phyloP scores from a whole-genome alignment of 1,140 invertebrate genomes.

The Caenorhabditis inopinata region DNA sequence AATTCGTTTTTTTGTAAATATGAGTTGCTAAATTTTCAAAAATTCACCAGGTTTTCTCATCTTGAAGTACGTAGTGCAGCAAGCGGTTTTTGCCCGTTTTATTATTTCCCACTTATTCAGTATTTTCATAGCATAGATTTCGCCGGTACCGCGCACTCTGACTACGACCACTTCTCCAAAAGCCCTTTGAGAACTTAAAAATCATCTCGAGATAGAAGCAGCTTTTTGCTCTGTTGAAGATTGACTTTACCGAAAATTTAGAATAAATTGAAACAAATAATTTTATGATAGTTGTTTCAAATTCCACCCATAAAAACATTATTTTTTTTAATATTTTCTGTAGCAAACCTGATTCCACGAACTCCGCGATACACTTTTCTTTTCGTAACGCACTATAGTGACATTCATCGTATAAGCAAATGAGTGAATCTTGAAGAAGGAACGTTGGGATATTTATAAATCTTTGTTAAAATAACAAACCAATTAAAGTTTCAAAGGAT shows the following conservation, averaged over 20 bases:
- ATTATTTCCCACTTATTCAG: conserved; percentile 99
- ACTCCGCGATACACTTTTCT: conserved; percentile 93
- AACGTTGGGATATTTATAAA: too few species aligned
- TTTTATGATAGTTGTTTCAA: too few species aligned
- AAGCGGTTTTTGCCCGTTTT: conserved; percentile 83
- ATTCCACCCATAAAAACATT: too few species aligned
- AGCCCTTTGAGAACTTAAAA: conserved; percentile 96
- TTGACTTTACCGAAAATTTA: conserved; percentile 82
- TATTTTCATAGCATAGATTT: conserved; percentile 88
- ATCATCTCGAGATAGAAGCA: conserved; percentile 87
- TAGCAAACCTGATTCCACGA: conserved; percentile 92
- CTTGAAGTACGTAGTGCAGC: conserved; percentile 98
- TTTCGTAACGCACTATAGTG: conserved; percentile 86
- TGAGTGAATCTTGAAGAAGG: conserved; percentile 67
- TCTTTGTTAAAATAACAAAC: background rate
- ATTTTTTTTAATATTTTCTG: conserved; percentile 16
- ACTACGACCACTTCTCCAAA: conserved; percentile 81
- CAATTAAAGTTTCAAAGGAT: conserved; percentile 33
- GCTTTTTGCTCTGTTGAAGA: conserved; percentile 80
- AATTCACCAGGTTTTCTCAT: conserved; percentile 88
- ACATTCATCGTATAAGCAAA: conserved; percentile 92
- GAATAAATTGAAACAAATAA: too few species aligned
- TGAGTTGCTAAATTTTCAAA: background rate
- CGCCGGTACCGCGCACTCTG: conserved; percentile 53
- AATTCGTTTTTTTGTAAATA: too few species aligned